These are phyloP conservation scores for Lontra canadensis DNA, from an alignment of 2,113 vertebrate genomes.

Conservation along the genomic window DNA sequence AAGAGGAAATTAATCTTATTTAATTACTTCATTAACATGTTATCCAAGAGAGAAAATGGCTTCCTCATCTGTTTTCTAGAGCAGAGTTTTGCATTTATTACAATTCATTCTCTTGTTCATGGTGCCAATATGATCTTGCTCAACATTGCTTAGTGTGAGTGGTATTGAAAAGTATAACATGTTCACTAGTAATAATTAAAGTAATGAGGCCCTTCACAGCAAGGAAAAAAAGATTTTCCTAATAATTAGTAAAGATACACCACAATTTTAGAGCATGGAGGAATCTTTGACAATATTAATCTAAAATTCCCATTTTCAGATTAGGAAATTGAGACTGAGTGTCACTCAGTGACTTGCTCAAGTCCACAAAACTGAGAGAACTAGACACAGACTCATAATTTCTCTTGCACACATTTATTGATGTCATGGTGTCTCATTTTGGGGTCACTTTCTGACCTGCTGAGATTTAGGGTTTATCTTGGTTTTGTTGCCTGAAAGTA, in stretches of 20 bases:
- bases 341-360: background rate
- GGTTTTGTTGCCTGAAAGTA: background rate
- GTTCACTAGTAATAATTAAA: background rate
- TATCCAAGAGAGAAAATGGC: background rate
- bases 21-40: background rate
- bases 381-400: background rate
- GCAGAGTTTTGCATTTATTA: background rate
- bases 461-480: background rate
- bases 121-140: background rate
- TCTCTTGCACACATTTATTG: background rate
- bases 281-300: background rate
- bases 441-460: background rate
- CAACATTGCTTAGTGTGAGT: background rate
- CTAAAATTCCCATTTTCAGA: background rate
- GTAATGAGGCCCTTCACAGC: background rate
- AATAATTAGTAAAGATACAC: background rate
- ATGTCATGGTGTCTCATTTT: background rate
- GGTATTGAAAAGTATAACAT: background rate
- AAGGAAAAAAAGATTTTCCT: background rate
- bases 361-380: background rate
- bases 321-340: background rate
- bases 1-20: background rate
- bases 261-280: background rate
- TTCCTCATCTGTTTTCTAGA: background rate
- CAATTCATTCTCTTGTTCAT: background rate